phyloP scores from a whole-genome alignment of 2,113 vertebrate genomes.

The Tautogolabrus adspersus region DNA sequence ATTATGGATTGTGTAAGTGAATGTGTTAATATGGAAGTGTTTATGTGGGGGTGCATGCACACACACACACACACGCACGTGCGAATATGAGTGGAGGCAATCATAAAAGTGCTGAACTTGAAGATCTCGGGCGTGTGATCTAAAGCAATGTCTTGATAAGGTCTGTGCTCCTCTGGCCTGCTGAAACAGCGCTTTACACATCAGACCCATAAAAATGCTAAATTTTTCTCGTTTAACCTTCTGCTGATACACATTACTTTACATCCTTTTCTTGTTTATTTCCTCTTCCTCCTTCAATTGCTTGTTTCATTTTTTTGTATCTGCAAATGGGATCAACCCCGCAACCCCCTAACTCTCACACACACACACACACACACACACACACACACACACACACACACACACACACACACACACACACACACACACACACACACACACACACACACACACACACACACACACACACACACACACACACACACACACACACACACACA shows the following conservation, averaged over 20 bases:
- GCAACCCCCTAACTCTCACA: not conserved
- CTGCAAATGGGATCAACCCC: constrained; percentile 1
- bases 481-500: not conserved
- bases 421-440: too few species aligned
- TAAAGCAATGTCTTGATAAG: constrained; percentile 60
- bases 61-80: constrained; percentile 27
- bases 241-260: constrained; percentile 44
- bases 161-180: constrained; percentile 44
- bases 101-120: constrained; percentile 77
- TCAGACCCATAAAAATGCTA: constrained; percentile 55
- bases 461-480: too few species aligned
- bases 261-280: constrained; percentile 44
- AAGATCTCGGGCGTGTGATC: constrained; percentile 58
- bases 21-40: constrained; percentile 30
- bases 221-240: constrained; percentile 37
- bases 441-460: too few species aligned
- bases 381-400: not conserved
- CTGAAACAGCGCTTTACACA: constrained; percentile 67
- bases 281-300: constrained; percentile 17
- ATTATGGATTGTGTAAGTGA: constrained; percentile 48
- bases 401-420: constrained; percentile 29
- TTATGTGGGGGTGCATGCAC: constrained; percentile 27
- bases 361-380: too few species aligned
- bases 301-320: constrained; percentile 26
- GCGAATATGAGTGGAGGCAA: constrained; percentile 55